Conservation (phyloP, 2,888 invertebrate species). For the Synergus gifuensis region DNA sequence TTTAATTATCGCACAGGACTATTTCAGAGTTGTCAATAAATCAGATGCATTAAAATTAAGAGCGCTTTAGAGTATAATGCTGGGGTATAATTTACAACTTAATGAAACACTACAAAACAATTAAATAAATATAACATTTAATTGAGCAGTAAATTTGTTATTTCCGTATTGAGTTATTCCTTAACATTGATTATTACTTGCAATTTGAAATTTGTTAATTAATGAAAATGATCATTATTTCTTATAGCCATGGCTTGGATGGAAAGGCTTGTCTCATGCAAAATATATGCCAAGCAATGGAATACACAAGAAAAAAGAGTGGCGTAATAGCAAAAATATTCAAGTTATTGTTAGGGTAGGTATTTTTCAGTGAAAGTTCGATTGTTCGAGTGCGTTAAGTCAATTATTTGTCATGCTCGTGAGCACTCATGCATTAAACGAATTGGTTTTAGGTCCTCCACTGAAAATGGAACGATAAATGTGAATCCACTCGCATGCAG, state of each 20-base stretch:
- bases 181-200: not conserved
- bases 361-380: constrained; percentile 13
- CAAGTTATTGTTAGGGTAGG: constrained; percentile 65
- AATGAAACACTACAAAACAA: too few relatives aligned
- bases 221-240: constrained; percentile 64
- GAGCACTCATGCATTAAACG: constrained; percentile 45
- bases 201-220: not conserved
- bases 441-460: constrained; percentile 66
- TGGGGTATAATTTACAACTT: too few relatives aligned
- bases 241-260: constrained; percentile 82
- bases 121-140: too few relatives aligned
- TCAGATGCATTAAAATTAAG: too few relatives aligned
- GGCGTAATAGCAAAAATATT: constrained; percentile 72
- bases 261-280: constrained; percentile 83
- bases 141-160: too few relatives aligned
- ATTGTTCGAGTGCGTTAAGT: constrained; percentile 39
- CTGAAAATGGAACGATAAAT: constrained; percentile 62
- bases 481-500: constrained; percentile 65
- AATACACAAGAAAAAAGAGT: constrained; percentile 74
- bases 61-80: too few relatives aligned
- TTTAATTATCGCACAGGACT: too few relatives aligned
- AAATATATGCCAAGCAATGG: constrained; percentile 83
- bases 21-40: too few relatives aligned
- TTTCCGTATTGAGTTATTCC: too few relatives aligned
- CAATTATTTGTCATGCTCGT: constrained; percentile 46